phyloP scores from a whole-genome alignment of 37 sponge, comb jelly and placozoan species.

The Ianthella basta region DNA sequence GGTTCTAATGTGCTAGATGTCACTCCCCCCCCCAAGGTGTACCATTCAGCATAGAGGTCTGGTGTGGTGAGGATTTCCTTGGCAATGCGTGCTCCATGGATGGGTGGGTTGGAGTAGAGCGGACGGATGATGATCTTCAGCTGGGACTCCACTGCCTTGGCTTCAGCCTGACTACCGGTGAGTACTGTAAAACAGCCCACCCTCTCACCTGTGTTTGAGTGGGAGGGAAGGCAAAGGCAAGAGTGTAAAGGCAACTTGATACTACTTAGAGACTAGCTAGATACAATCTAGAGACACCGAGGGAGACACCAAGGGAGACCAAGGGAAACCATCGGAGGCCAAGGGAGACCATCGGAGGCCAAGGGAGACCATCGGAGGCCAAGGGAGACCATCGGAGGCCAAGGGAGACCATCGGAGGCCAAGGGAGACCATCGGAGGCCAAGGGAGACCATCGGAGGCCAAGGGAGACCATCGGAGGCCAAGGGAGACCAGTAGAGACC shows the following conservation, averaged over 20 bases:
- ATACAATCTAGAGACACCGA: too few relatives aligned
- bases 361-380: too few relatives aligned
- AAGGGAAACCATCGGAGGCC: too few relatives aligned
- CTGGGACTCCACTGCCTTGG: constrained; percentile 89
- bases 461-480: too few relatives aligned
- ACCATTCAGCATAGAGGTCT: constrained; percentile 85
- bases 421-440: too few relatives aligned
- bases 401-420: too few relatives aligned
- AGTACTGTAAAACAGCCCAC: constrained; percentile 80
- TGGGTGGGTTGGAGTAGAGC: constrained; percentile 96
- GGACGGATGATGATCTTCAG: constrained; percentile 92
- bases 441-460: too few relatives aligned
- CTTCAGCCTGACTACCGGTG: constrained; percentile 56
- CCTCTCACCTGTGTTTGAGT: constrained; percentile 70
- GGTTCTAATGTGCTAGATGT: too few relatives aligned
- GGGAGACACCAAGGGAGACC: background rate
- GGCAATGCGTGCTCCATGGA: constrained; percentile 87
- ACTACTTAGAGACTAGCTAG: background rate
- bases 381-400: too few relatives aligned
- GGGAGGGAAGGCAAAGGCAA: background rate
- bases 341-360: too few relatives aligned
- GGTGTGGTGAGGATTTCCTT: constrained; percentile 77
- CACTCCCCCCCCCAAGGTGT: background rate
- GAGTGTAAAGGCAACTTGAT: background rate
- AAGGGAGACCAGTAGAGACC: too few relatives aligned